phyloP scores from a whole-genome alignment of 2,113 vertebrate species.

The Syrmaticus mikado region DNA sequence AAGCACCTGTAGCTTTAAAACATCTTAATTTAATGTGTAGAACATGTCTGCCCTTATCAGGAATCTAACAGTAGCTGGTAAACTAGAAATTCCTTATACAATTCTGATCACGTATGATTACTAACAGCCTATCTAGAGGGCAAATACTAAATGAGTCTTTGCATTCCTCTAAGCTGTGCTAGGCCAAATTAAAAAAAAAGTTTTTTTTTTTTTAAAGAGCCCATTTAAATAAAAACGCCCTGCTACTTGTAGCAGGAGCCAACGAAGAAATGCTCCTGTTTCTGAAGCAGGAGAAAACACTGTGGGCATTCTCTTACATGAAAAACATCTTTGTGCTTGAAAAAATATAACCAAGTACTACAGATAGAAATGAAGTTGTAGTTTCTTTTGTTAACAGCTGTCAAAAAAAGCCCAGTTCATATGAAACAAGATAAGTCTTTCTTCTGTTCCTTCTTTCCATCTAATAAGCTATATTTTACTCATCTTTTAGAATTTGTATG shows the following conservation, averaged over 20 bases:
- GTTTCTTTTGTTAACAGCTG: not conserved
- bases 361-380: not conserved
- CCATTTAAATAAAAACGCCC: not conserved
- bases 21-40: not conserved
- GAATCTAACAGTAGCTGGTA: not conserved
- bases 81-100: not conserved
- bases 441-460: not conserved
- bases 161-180: not conserved
- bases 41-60: not conserved
- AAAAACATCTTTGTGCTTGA: not conserved
- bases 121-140: not conserved
- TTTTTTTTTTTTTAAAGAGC: not conserved
- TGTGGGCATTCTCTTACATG: not conserved
- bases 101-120: not conserved
- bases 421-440: not conserved
- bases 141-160: not conserved
- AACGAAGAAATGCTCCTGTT: not conserved
- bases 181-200: not conserved
- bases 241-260: not conserved
- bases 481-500: not conserved
- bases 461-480: not conserved
- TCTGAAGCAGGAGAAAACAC: not conserved
- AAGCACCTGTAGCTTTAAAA: not conserved
- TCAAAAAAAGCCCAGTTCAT: not conserved
- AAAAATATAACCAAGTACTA: not conserved